Conservation (phyloP, 2,888 invertebrate genomes). For the Machimus atricapillus region DNA sequence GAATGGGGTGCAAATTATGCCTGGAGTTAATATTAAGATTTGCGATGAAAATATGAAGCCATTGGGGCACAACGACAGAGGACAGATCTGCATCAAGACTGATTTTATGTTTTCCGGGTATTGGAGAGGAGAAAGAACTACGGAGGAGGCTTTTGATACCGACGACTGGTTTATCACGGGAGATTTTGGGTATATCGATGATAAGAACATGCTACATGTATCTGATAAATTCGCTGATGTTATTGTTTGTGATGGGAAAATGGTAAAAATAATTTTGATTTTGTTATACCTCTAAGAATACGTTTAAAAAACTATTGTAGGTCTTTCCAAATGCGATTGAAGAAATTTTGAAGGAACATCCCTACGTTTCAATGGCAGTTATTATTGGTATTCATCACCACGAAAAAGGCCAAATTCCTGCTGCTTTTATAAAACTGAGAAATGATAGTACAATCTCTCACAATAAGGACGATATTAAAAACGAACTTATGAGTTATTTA, state of each 20-base stretch:
- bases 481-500: background rate
- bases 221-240: slow-evolving; percentile 56
- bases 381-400: slow-evolving; percentile 37
- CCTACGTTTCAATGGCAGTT: background rate
- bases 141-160: slow-evolving; percentile 45
- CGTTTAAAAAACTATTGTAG: background rate
- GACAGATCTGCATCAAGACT: slow-evolving; percentile 33
- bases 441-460: background rate
- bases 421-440: slow-evolving; percentile 12
- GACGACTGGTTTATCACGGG: slow-evolving; percentile 54
- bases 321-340: slow-evolving; percentile 18
- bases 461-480: background rate
- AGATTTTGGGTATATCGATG: slow-evolving; percentile 54
- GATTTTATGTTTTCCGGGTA: background rate
- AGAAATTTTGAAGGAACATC: background rate
- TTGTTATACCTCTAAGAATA: background rate
- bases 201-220: slow-evolving; percentile 50
- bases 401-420: slow-evolving; percentile 34
- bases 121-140: background rate
- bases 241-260: slow-evolving; percentile 52
- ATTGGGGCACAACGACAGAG: slow-evolving; percentile 18
- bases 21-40: background rate
- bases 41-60: slow-evolving; percentile 20
- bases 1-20: background rate
- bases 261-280: background rate